A percentile compares a stretch with the other conserved stretches of the same genome.
Evolutionary conservation across 2,797 vertebrate species (phyloP).

Genomic region (Amblyopsis hoosieri): DNA sequence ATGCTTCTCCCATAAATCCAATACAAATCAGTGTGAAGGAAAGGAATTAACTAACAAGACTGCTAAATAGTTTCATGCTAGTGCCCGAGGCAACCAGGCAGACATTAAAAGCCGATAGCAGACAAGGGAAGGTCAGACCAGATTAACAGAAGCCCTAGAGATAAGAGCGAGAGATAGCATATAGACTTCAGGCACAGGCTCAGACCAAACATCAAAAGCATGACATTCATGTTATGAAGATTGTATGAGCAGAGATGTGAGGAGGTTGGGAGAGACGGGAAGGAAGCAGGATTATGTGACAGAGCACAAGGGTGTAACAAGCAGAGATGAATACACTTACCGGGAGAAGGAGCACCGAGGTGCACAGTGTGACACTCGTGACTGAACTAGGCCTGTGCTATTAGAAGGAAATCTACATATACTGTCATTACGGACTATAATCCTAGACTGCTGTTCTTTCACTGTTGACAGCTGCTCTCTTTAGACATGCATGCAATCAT

Average conservation of each 20-base stretch:
- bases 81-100: constrained; percentile 54
- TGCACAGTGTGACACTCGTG: constrained; percentile 20
- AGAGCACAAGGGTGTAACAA: constrained; percentile 48
- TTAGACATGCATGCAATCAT: neutral
- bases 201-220: constrained; percentile 67
- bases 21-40: constrained; percentile 7
- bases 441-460: neutral
- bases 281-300: constrained; percentile 53
- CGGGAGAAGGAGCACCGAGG: constrained; percentile 39
- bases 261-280: constrained; percentile 23
- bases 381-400: neutral
- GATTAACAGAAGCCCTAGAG: constrained; percentile 56
- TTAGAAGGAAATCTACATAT: neutral
- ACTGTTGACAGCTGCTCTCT: neutral
- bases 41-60: constrained; percentile 25
- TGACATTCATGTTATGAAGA: constrained; percentile 67
- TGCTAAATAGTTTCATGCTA: neutral
- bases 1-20: neutral
- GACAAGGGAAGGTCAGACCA: constrained; percentile 47
- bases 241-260: constrained; percentile 50
- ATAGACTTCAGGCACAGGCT: constrained; percentile 64
- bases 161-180: constrained; percentile 61
- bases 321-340: constrained; percentile 60
- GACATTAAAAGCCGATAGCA: constrained; percentile 40
- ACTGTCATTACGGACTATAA: neutral